Conservation (phyloP, 2,113 vertebrate genomes). For the Sapajus apella region DNA sequence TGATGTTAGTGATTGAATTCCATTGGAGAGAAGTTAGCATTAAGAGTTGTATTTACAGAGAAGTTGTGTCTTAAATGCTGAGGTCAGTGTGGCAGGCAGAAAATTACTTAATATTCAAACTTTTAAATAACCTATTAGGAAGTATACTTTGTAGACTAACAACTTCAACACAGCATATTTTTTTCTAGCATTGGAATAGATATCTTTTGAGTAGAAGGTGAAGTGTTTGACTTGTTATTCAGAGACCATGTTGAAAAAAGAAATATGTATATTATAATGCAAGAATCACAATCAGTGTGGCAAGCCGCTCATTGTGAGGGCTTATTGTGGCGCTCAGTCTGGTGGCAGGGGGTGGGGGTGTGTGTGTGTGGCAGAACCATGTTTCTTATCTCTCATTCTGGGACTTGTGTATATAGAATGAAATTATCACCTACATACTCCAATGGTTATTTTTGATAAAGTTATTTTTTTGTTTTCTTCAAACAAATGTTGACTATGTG, state of each 20-base stretch:
- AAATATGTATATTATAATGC: not conserved
- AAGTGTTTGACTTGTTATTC: conserved; percentile 22
- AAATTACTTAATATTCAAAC: not conserved
- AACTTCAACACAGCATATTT: not conserved
- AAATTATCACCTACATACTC: not conserved
- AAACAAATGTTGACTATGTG: not conserved
- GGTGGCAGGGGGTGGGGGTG: too few species aligned
- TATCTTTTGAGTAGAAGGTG: not conserved
- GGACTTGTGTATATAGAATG: not conserved
- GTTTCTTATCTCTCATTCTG: not conserved
- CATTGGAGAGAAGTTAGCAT: not conserved
- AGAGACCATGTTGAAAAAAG: not conserved
- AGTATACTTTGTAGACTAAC: not conserved
- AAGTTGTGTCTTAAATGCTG: not conserved
- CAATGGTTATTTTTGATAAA: not conserved
- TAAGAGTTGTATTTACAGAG: conserved; percentile 16
- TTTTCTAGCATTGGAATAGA: not conserved
- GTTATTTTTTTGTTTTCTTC: not conserved
- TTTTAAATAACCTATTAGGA: not conserved
- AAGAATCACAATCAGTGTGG: not conserved
- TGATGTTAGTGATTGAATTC: not conserved
- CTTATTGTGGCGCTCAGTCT: not conserved
- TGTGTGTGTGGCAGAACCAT: not conserved
- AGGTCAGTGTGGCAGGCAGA: not conserved
- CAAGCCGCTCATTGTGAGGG: not conserved